phyloP scores from a whole-genome alignment of 1,140 invertebrate species.

The Tetragnatha versicolor region DNA sequence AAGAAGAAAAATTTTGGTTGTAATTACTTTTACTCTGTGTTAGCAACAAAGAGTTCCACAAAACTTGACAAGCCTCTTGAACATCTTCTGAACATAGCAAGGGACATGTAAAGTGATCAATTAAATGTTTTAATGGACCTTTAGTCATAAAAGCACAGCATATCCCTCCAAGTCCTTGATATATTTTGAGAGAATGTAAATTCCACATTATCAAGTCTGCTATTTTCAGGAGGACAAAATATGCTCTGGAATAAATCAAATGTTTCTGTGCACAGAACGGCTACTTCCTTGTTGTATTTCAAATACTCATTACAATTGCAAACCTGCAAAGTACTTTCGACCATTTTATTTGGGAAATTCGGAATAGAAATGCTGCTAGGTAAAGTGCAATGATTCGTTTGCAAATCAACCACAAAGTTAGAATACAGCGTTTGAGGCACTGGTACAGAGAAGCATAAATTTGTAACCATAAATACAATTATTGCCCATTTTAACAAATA shows the following conservation, averaged over 20 bases:
- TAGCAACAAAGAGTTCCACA: slow-evolving; percentile 17
- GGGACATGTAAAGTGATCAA: background rate
- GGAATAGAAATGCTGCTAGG: no score
- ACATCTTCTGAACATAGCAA: slow-evolving; percentile 7
- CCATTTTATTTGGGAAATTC: no score
- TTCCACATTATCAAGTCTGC: background rate
- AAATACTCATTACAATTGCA: background rate
- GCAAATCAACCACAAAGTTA: no score
- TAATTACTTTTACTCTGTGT: slow-evolving; percentile 12
- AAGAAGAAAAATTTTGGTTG: no score
- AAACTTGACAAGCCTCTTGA: background rate
- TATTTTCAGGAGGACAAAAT: background rate
- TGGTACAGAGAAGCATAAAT: no score
- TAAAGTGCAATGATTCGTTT: no score
- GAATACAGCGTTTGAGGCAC: no score
- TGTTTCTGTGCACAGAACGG: slow-evolving; percentile 14
- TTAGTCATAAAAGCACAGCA: background rate
- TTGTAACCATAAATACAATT: no score
- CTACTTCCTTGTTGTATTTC: background rate
- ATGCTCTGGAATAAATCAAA: background rate
- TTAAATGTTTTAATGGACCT: background rate
- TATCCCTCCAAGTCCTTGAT: slow-evolving; percentile 3
- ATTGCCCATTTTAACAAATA: no score
- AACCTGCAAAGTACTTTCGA: background rate
- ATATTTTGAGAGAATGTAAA: background rate